phyloP scores from a whole-genome alignment of 2,797 vertebrate species.

The Limnodromus scolopaceus region DNA sequence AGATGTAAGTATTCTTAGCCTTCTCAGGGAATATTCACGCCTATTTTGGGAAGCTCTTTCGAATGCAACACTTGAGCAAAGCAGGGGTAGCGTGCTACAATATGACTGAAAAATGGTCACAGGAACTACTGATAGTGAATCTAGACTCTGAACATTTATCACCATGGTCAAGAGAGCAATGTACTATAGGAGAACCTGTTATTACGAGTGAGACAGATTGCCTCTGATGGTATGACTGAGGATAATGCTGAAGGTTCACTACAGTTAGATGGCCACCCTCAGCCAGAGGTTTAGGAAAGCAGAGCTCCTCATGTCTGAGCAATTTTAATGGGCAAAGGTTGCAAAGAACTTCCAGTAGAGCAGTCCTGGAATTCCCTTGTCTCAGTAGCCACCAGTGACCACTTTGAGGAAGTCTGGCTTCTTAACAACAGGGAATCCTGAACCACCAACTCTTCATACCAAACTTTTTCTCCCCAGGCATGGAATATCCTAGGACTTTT shows the following conservation, averaged over 20 bases:
- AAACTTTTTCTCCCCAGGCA: neutral
- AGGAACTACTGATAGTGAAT: neutral
- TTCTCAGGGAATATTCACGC: neutral
- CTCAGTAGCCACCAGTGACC: neutral
- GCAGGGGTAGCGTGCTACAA: neutral
- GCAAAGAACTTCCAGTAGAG: neutral
- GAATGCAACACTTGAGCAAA: neutral
- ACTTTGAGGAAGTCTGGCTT: neutral
- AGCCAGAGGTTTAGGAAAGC: neutral
- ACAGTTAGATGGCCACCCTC: too few species aligned
- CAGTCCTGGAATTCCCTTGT: neutral
- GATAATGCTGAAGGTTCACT: neutral
- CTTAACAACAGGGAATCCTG: neutral
- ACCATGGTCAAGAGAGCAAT: neutral
- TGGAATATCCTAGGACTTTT: neutral
- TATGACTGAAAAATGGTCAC: neutral
- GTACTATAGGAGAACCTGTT: neutral
- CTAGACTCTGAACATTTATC: neutral
- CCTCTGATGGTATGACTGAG: neutral
- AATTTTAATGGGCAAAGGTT: neutral
- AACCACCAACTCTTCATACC: neutral
- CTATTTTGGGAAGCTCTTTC: neutral
- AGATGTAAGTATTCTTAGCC: accelerated
- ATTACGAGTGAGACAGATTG: neutral
- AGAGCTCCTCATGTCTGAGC: neutral